Base-by-base conservation (phyloP, 2,797 vertebrate species). In the Hippocampus kuda region DNA sequence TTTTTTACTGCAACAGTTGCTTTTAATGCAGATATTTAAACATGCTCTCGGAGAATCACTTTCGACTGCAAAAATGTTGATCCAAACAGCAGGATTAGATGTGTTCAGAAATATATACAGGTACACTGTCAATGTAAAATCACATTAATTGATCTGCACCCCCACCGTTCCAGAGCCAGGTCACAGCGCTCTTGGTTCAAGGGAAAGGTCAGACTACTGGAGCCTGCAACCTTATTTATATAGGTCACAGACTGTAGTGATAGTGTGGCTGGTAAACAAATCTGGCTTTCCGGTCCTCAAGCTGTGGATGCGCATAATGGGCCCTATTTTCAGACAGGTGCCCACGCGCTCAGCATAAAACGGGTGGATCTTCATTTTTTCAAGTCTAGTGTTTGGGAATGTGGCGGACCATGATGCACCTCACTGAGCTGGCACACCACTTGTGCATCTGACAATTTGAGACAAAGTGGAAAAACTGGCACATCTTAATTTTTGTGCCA, bases 31-130 rank as follows among this genome's bases (percentile, higher is more conserved):
- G 42, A 9, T 18, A 46, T 46, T 8, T 12, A 42, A 27, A 65
- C 16, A 27, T 9, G 13, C 42, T 65, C 6, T 30, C 1, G 7
- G 27, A 18, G 27, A 61, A 24, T 38, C 27, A 18, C 2, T 61
- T 22, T 34, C 38, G 20, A 61, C 6, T 13, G 7, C 59, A 20
- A 61, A 61, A 38, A 61, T 20, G 16, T 20, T 60, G 59, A 30
- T 57, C 5, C n/a, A 34, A 60, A 60, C 27, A 16, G 27, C 15
- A 60, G 54, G 54, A 27, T 24, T 54, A 11, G 7, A 54, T 73
- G 61, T 70, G 38, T 73, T 76, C 61, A 66, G n/a, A 72, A 77
- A 72, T n/a, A 20, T 68, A 18, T 38, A 38, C 34, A 38, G 34
- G 34, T 67, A 10, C 13, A 13, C 16, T 49, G 66, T 51, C 41